Evolutionary conservation across 1,140 invertebrate genomes (phyloP).

Genomic region (Lasioglossum baleicum): DNA sequence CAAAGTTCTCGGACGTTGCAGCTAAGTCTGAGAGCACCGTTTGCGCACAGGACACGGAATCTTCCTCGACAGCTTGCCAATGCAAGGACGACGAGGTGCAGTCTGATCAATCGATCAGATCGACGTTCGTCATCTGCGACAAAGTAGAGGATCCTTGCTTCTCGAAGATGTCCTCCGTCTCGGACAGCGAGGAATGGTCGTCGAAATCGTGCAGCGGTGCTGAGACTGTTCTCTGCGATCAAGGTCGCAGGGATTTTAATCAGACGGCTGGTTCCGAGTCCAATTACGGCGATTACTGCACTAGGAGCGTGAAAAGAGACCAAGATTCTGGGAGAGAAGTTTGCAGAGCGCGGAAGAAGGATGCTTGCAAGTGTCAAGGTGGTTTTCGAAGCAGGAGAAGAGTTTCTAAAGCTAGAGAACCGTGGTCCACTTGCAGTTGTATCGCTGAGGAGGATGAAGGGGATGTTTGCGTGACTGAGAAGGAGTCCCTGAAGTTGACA

Average conservation of each 20-base stretch:
- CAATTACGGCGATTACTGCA: background rate
- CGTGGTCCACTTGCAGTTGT: slow-evolving; percentile 35
- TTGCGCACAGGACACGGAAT: background rate
- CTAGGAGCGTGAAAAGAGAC: background rate
- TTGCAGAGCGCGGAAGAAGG: background rate
- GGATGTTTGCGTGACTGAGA: background rate
- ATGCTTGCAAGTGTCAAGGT: slow-evolving; percentile 17
- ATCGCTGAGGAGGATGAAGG: slow-evolving; percentile 49
- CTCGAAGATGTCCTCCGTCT: background rate
- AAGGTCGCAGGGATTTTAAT: background rate
- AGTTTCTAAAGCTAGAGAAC: background rate
- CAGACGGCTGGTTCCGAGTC: slow-evolving; percentile 2
- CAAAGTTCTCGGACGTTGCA: slow-evolving; percentile 6
- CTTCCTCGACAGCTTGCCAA: background rate
- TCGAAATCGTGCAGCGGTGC: slow-evolving; percentile 14
- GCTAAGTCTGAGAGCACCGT: background rate
- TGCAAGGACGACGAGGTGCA: slow-evolving; percentile 5
- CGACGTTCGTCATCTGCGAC: slow-evolving; percentile 23
- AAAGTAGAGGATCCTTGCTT: slow-evolving; percentile 20
- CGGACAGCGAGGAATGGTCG: background rate
- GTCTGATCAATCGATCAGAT: background rate
- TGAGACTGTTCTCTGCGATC: background rate
- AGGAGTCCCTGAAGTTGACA: background rate
- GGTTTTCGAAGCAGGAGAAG: background rate
- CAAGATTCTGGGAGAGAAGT: background rate